Conservation (phyloP, 2,113 vertebrate species). For the Micronisus gabar region DNA sequence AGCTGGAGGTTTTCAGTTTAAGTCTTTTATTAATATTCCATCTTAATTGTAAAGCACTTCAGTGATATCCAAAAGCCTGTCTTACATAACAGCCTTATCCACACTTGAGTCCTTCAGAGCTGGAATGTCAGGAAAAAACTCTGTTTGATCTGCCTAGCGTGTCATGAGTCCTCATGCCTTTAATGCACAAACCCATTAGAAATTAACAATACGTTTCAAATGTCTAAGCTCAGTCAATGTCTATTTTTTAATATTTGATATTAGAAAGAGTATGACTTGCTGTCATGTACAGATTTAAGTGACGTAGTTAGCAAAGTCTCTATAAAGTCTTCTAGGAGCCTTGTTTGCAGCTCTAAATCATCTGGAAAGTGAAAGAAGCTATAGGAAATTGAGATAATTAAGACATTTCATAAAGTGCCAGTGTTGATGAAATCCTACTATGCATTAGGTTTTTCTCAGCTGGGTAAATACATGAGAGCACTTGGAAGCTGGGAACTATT, state of each 20-base stretch:
- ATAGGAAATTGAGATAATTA: neutral
- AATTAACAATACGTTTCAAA: neutral
- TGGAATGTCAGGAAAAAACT: slow-evolving; percentile 10
- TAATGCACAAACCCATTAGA: neutral
- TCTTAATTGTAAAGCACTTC: slow-evolving; percentile 60
- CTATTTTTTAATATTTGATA: neutral
- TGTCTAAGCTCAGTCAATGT: neutral
- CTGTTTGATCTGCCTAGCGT: slow-evolving; percentile 24
- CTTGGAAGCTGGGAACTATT: neutral
- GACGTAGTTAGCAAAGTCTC: neutral
- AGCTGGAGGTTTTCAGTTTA: slow-evolving; percentile 48
- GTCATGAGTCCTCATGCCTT: neutral
- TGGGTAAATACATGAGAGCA: neutral
- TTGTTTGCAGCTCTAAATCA: neutral
- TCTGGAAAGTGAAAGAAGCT: neutral
- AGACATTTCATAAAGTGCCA: neutral
- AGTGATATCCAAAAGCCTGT: slow-evolving; percentile 33
- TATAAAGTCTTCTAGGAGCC: neutral
- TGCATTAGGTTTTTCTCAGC: neutral
- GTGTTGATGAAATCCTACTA: neutral
- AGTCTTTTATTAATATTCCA: slow-evolving; percentile 65
- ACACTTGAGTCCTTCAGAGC: slow-evolving; percentile 33
- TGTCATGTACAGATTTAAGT: neutral
- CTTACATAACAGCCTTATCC: slow-evolving; percentile 63
- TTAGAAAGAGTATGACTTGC: slow-evolving; percentile 3